These are phyloP conservation scores for Hylaeus volcanicus DNA, from an alignment of 1,140 invertebrate species.

Conservation along the genomic window DNA sequence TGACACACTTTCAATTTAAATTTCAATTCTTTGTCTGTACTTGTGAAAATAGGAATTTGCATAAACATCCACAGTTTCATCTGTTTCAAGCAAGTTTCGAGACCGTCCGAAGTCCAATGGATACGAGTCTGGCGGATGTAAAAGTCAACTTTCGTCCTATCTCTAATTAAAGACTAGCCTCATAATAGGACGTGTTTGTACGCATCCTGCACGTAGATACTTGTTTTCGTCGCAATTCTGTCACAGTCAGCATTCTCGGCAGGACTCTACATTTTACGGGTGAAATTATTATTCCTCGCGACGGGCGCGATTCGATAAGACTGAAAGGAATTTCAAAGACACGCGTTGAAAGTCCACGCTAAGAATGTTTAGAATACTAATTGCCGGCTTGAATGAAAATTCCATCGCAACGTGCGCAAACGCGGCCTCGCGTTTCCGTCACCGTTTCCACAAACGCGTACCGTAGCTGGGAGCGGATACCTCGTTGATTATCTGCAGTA, in stretches of 20 bases:
- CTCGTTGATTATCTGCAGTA: background rate
- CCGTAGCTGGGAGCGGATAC: background rate
- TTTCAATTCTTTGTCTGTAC: too few relatives aligned
- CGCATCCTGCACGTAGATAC: too few relatives aligned
- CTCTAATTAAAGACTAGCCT: too few relatives aligned
- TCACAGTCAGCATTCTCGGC: background rate
- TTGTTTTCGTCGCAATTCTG: too few relatives aligned
- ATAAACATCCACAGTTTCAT: too few relatives aligned
- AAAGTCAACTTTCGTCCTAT: too few relatives aligned
- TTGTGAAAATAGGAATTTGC: too few relatives aligned
- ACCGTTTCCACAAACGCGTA: slow-evolving; percentile 2
- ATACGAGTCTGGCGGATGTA: too few relatives aligned
- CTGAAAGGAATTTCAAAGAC: slow-evolving; percentile 32
- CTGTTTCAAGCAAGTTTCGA: too few relatives aligned
- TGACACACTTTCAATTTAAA: too few relatives aligned
- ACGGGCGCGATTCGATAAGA: slow-evolving; percentile 10
- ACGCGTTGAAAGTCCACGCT: slow-evolving; percentile 13
- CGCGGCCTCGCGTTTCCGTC: slow-evolving; percentile 7
- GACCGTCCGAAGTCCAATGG: too few relatives aligned
- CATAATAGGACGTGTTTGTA: too few relatives aligned
- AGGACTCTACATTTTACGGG: background rate
- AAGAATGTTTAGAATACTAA: slow-evolving; percentile 35
- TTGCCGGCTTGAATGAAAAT: slow-evolving; percentile 48
- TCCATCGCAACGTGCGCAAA: slow-evolving; percentile 4
- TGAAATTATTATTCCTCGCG: background rate